A percentile compares a stretch with the other conserved stretches of the same genome.
Conservation (phyloP, 2,888 invertebrate genomes). For the Parnassius orleans region DNA sequence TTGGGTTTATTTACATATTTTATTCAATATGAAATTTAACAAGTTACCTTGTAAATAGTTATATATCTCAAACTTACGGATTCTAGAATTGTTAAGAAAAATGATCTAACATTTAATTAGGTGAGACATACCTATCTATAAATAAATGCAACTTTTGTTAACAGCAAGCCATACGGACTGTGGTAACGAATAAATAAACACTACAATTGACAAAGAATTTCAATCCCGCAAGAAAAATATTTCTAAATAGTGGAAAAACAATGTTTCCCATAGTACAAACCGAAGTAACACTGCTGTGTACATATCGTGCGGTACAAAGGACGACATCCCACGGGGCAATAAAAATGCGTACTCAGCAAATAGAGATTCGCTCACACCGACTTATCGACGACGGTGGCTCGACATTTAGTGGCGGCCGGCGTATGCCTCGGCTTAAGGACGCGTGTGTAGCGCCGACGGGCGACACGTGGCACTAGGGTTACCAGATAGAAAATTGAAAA, state of each 20-base stretch:
- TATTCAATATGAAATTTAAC: too few species aligned
- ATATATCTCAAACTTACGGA: too few species aligned
- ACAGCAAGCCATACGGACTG: not conserved
- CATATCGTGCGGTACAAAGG: constrained; percentile 44
- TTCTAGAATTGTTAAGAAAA: too few species aligned
- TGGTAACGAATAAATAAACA: not conserved
- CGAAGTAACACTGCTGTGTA: constrained; percentile 39
- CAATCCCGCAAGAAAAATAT: constrained; percentile 19
- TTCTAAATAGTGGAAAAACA: constrained; percentile 51
- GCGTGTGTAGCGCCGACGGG: constrained; percentile 50
- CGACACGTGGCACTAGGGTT: constrained; percentile 43
- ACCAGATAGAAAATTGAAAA: too few species aligned
- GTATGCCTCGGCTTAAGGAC: constrained; percentile 54
- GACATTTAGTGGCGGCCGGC: constrained; percentile 66
- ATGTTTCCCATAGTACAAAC: constrained; percentile 53
- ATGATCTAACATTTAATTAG: too few species aligned
- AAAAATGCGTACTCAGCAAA: constrained; percentile 53
- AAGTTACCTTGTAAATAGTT: too few species aligned
- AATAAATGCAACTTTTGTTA: too few species aligned
- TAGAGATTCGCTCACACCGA: constrained; percentile 50
- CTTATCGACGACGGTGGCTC: constrained; percentile 59
- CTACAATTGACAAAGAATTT: not conserved
- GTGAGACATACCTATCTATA: too few species aligned
- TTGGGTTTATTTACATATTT: too few species aligned
- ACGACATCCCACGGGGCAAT: constrained; percentile 59